These are phyloP conservation scores for Mimas tiliae DNA, from an alignment of 2,888 invertebrate species.

Conservation along the genomic window DNA sequence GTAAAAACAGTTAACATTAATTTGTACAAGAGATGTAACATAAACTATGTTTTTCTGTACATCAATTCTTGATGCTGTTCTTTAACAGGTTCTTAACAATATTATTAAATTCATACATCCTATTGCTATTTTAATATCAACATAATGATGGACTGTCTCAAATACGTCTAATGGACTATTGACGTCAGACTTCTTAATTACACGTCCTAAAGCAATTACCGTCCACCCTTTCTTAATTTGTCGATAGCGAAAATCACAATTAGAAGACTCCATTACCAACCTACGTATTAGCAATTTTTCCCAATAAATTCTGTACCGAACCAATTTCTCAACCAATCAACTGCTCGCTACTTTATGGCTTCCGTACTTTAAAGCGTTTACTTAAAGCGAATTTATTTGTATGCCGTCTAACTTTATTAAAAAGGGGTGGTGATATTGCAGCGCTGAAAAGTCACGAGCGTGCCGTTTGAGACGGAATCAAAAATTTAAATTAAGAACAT, in stretches of 20 bases:
- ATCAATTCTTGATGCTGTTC: too few species aligned
- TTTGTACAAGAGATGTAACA: too few species aligned
- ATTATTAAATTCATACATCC: not conserved
- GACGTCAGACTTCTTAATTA: not conserved
- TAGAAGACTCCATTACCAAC: constrained; percentile 13
- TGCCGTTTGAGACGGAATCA: constrained; percentile 65
- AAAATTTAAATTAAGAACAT: constrained; percentile 77
- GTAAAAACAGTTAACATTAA: too few species aligned
- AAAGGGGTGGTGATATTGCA: constrained; percentile 58
- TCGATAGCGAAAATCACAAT: constrained; percentile 29
- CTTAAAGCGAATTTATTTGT: constrained; percentile 56
- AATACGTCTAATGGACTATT: not conserved
- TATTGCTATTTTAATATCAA: not conserved
- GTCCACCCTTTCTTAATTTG: constrained; percentile 38
- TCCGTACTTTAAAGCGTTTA: constrained; percentile 51
- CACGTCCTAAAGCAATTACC: not conserved
- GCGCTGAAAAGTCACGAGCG: constrained; percentile 58
- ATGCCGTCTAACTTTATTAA: constrained; percentile 64
- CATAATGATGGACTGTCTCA: not conserved
- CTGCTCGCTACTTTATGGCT: constrained; percentile 54
- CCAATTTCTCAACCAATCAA: constrained; percentile 56
- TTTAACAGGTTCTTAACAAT: too few species aligned
- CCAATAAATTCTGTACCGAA: constrained; percentile 59
- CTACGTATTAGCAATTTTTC: constrained; percentile 61
- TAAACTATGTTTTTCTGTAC: too few species aligned